Base-by-base conservation (phyloP, 2,113 vertebrate genomes). In the Clupea harengus region DNA sequence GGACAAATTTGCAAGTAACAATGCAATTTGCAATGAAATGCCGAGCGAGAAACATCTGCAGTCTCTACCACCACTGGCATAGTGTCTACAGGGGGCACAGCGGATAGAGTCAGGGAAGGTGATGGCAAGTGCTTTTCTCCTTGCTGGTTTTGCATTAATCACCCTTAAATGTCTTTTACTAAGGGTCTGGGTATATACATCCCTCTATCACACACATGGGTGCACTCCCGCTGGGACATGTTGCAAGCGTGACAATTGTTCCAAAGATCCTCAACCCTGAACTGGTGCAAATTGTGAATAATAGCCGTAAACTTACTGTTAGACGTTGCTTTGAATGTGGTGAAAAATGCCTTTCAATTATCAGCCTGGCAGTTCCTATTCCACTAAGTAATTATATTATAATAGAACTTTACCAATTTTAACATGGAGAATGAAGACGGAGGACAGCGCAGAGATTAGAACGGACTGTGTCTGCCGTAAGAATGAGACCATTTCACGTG, bases 1-100 rank as follows among this genome's bases (percentile, higher is more conserved):
- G 93, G 91, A 92, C 93, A 95, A 94, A 94, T 95, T 94, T 95
- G 92, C 93, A 93, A 94, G 91, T 92, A 93, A 94, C 90, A 87
- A 95, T 90, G 92, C 91, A 93, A 93, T 94, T 95, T 95, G 87
- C 86, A 81, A 87, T 89, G 81, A 89, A 4, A 84, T 81, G 87
- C 85, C 90, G 86, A 84, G 82, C 86, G 89, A 89, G 86, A 88
- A 87, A 86, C 72, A 44, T 44, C 28, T 87, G 80, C 45, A 81
- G 45, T 88, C 3, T 90, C 81, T 84, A 15, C 52, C 83, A 89
- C 64, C 83, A 83, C 72, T 32, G 78, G 72, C 72, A 75, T 86
- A 84, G 75, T 81, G 18, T 87, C 80, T 64, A 82, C n/a, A 81
- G 82, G 82, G 39, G 87, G 25, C 85, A 6, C 46, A 15, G 82